These are phyloP conservation scores for Gila robusta DNA, from an alignment of 2,797 vertebrate species.

Conservation along the genomic window DNA sequence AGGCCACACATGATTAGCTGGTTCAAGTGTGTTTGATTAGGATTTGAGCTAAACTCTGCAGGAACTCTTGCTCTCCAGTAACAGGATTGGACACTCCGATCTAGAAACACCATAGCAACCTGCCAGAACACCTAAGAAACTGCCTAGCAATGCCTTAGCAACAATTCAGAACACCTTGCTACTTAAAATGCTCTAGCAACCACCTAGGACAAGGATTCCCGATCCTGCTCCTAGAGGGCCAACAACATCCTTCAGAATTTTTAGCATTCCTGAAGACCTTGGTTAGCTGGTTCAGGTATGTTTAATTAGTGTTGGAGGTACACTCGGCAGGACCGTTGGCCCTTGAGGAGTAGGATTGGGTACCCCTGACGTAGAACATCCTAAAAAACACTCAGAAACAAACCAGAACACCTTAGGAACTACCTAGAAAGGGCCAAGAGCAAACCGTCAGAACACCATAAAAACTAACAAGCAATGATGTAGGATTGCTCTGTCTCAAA, in stretches of 20 bases:
- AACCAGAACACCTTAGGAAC: not conserved
- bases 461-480: not conserved
- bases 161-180: not conserved
- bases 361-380: not conserved
- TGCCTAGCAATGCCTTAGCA: not conserved
- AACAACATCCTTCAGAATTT: not conserved
- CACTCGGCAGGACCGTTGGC: not conserved
- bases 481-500: not conserved
- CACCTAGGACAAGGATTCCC: not conserved
- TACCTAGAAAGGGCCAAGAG: not conserved
- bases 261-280: not conserved
- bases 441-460: not conserved
- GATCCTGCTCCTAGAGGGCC: not conserved
- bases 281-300: not conserved
- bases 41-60: not conserved
- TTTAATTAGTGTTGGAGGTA: not conserved
- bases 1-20: not conserved
- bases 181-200: not conserved
- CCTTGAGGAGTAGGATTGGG: not conserved
- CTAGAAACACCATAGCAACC: not conserved
- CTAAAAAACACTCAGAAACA: not conserved
- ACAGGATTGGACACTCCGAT: not conserved
- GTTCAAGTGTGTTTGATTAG: not conserved
- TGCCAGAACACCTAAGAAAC: not conserved
- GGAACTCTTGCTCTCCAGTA: not conserved